Conservation (phyloP, 92 coral and sea anemone species). For the Heteractis magnifica region DNA sequence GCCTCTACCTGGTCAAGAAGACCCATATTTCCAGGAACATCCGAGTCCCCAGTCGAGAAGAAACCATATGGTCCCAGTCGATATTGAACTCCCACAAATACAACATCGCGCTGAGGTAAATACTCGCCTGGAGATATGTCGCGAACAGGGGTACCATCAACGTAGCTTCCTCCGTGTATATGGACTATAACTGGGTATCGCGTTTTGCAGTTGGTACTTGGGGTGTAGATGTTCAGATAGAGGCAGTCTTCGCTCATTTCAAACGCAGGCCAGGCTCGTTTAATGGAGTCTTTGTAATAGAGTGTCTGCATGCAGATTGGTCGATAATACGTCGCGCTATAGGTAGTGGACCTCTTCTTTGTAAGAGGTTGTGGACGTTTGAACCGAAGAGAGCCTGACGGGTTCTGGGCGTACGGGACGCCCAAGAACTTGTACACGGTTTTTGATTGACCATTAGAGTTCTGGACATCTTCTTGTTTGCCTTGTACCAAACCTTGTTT, state of each 20-base stretch:
- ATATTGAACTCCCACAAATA: conserved; percentile 59
- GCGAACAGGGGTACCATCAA: conserved; percentile 62
- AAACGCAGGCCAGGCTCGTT: conserved; percentile 28
- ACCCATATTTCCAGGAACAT: conserved; percentile 66
- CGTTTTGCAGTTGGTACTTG: conserved; percentile 18
- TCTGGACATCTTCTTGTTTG: background rate
- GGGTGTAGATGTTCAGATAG: conserved; percentile 69
- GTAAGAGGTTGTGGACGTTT: conserved; percentile 43
- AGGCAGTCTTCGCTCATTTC: conserved; percentile 58
- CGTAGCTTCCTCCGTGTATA: conserved; percentile 72
- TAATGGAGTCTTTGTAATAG: background rate
- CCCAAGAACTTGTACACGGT: conserved; percentile 65
- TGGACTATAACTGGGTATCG: conserved; percentile 59
- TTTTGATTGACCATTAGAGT: conserved; percentile 35
- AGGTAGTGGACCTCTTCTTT: conserved; percentile 24
- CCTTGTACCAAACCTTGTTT: conserved; percentile 29
- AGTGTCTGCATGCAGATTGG: conserved; percentile 51
- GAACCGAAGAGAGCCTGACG: conserved; percentile 47
- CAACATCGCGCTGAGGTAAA: conserved; percentile 49
- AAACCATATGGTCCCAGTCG: conserved; percentile 17
- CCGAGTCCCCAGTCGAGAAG: conserved; percentile 53
- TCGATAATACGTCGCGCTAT: conserved; percentile 51
- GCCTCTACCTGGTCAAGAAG: conserved; percentile 38
- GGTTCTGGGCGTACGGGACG: conserved; percentile 61
- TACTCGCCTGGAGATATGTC: conserved; percentile 65